Evolutionary conservation across 2,888 invertebrate genomes (phyloP), one percentile per base, ranked within the genome.

Genomic region (Athrips mouffetella): DNA sequence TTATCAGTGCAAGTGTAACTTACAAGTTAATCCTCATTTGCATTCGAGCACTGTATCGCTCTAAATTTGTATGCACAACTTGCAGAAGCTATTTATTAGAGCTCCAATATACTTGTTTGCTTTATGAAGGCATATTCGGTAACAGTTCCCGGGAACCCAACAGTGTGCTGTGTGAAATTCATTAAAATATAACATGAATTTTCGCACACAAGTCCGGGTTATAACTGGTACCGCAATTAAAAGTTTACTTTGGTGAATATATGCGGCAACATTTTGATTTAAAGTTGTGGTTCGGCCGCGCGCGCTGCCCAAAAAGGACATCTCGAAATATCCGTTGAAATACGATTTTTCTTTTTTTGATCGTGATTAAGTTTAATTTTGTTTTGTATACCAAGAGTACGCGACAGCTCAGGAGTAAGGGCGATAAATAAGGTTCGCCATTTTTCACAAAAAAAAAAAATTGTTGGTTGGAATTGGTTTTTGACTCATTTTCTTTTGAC

Each of bases 191-290:
- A 76, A 81, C 78, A 77, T 69, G 76, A 75, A 76, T 78, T 76
- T 76, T 73, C 79, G 63, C 69, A 69, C 73, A 68, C 68, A 67
- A 70, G 70, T 72, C 68, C 75, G 75, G 73, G 75, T 73, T 80
- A 75, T 78, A 76, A 76, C 77, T 63, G 75, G 69, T 62, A 63
- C 78, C 79, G 80, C 83, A 87, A 86, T 87, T 85, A 86, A 86
- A 86, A 85, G 82, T 86, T 85, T 70, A 65, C 67, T 70, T 37
- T 64, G 63, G 74, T 69, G 75, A 69, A 77, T 80, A 80, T 77
- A 76, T n/a, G n/a, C 72, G 76, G 72, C 65, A 77, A 80, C 76
- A 75, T 80, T 85, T 80, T 81, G 80, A 84, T 84, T 80, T 79
- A 82, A 79, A 85, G 76, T 84, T 83, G 73, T 62, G 73, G 74